Evolutionary conservation across 1,140 invertebrate species (phyloP), one percentile per base, ranked within the genome.

Genomic region (Sarcophaga bullata): DNA sequence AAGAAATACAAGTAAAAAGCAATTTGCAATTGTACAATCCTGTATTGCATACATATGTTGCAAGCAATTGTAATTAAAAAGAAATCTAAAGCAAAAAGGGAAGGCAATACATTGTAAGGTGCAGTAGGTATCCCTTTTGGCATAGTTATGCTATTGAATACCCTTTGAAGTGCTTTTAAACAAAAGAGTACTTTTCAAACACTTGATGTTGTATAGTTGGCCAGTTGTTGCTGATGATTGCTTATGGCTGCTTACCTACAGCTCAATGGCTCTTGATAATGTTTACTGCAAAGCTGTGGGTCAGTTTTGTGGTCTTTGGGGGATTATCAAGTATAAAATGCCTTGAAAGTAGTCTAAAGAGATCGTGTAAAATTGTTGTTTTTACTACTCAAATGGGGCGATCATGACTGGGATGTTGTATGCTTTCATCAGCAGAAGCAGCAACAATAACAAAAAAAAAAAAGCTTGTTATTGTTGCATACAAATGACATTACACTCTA

Each of bases 391-490:
- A 25, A 46, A 75, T 17, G 25, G 73, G 37, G 10, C 47, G 37
- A 48, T 73, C 68, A 25, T 46, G 48, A 52, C 13, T 73, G 50
- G 48, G 75, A 17, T 8, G 17, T 68, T 68, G n/a, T n/a, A 19
- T 68, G 13, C 8, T 62, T 13, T 68, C 19, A 19, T 19, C 17
- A 17, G 17, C 54, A n/a, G 0, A 25, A 6, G 62, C 7, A 73
- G 11, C 73, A 62, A 62, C 58, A 62, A n/a, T n/a, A n/a, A n/a
- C n/a, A n/a, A n/a, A n/a, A n/a, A n/a, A n/a, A 73, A 76, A 78
- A 78, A 78, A 50, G 19, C 48, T 78, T 78, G 75, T 78, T 78
- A 78, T 78, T 78, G 75, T 78, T 78, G 75, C 75, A 78, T 78
- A 78, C 75, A 78, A 78, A 78, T 78, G 75, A 78, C 75, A 78